Conservation (phyloP, 1,140 invertebrate species). For the Drosophila sechellia region DNA sequence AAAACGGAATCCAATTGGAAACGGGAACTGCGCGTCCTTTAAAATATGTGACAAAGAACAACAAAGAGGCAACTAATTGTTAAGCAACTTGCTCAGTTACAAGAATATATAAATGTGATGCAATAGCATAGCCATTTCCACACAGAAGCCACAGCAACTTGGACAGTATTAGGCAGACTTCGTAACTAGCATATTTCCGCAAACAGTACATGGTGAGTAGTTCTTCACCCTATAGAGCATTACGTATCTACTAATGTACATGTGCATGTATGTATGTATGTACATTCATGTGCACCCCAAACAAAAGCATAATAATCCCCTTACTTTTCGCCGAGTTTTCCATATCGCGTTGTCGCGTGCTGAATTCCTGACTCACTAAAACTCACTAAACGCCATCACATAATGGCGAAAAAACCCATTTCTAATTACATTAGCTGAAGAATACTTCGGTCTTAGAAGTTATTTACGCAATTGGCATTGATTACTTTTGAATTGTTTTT, state of each 20-base stretch:
- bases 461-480: no score
- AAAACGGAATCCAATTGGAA: conserved; percentile 11
- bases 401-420: no score
- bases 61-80: conserved; percentile 11
- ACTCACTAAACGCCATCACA: no score
- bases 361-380: conserved; percentile 39
- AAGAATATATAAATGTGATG: conserved; percentile 31
- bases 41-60: conserved; percentile 16
- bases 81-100: conserved; percentile 9
- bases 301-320: conserved; percentile 17
- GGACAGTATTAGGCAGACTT: conserved; percentile 13
- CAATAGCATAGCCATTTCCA: not conserved
- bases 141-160: conserved; percentile 3
- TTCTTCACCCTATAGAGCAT: not conserved
- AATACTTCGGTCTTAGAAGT: no score
- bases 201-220: conserved; percentile 44
- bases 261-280: no score
- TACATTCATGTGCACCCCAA: not conserved
- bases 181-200: conserved; percentile 1
- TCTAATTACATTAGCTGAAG: no score
- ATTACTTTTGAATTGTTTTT: no score
- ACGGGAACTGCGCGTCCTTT: conserved; percentile 21
- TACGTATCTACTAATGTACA: not conserved
- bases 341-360: conserved; percentile 24
- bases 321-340: not conserved